Conservation (phyloP, 2,797 vertebrate species). For the Channa striata region DNA sequence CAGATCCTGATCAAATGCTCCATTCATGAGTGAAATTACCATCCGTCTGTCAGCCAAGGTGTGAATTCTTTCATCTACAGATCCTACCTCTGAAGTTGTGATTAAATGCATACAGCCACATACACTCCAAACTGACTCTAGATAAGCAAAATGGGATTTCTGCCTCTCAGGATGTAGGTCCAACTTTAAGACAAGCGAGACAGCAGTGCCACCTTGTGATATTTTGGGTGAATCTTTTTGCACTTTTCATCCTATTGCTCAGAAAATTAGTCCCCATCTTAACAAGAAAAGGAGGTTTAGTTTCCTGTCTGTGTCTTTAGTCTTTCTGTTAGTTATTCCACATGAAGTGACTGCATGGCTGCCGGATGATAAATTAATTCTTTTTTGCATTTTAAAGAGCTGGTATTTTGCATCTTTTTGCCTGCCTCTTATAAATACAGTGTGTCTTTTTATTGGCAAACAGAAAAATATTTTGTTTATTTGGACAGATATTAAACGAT, state of each 20-base stretch:
- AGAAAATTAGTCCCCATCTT: too few relatives aligned
- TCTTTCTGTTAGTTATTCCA: too few relatives aligned
- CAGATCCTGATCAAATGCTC: conserved; percentile 84
- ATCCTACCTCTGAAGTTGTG: conserved; percentile 74
- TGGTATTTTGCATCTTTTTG: too few relatives aligned
- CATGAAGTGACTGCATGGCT: too few relatives aligned
- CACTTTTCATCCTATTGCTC: background rate
- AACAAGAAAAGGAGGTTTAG: too few relatives aligned
- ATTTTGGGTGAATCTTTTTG: background rate
- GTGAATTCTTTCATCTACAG: conserved; percentile 83
- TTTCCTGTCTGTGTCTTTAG: background rate
- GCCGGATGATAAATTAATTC: too few relatives aligned
- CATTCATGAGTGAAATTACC: conserved; percentile 86
- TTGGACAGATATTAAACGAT: background rate
- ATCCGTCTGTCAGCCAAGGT: conserved; percentile 81
- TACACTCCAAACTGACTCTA: conserved; percentile 59
- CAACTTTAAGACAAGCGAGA: conserved; percentile 26
- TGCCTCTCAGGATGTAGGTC: conserved; percentile 8
- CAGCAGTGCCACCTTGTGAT: conserved; percentile 75
- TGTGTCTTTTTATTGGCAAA: conserved; percentile 35
- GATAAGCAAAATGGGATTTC: conserved; percentile 66
- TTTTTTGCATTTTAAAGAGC: too few relatives aligned
- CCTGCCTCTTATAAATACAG: too few relatives aligned
- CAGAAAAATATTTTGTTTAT: conserved; percentile 18
- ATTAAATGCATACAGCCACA: conserved; percentile 79